Conservation (phyloP, 2,797 vertebrate species). For the Fratercula arctica region DNA sequence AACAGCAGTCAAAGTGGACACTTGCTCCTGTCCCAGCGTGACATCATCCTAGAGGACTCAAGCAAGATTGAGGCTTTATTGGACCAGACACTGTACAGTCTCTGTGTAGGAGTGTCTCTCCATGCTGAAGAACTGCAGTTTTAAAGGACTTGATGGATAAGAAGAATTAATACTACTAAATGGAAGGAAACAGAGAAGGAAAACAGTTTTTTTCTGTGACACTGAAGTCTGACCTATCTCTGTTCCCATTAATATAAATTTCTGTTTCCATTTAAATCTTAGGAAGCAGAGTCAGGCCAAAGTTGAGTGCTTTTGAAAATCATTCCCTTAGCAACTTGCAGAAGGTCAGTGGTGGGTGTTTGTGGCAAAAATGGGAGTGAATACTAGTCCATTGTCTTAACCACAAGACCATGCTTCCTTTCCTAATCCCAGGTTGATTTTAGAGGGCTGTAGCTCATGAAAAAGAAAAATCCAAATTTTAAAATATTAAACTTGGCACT, state of each 20-base stretch:
- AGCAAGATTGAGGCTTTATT: background rate
- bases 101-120: background rate
- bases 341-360: slow-evolving; percentile 44
- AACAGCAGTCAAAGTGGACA: background rate
- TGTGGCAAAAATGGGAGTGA: slow-evolving; percentile 37
- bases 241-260: background rate
- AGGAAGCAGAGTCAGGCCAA: background rate
- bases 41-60: background rate
- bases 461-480: background rate
- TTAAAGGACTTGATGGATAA: background rate
- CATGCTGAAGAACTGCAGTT: background rate
- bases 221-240: background rate
- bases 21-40: background rate
- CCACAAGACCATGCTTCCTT: slow-evolving; percentile 32
- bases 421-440: slow-evolving; percentile 38
- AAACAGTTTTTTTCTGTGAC: background rate
- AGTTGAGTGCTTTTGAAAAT: slow-evolving; percentile 24
- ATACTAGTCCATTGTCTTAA: background rate
- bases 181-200: background rate
- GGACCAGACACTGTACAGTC: background rate
- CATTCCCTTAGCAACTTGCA: background rate
- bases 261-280: slow-evolving; percentile 41
- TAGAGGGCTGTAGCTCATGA: background rate
- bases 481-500: slow-evolving; percentile 23
- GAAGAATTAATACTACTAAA: background rate